Base-by-base conservation (phyloP, 1,140 invertebrate genomes). In the Apis laboriosa region DNA sequence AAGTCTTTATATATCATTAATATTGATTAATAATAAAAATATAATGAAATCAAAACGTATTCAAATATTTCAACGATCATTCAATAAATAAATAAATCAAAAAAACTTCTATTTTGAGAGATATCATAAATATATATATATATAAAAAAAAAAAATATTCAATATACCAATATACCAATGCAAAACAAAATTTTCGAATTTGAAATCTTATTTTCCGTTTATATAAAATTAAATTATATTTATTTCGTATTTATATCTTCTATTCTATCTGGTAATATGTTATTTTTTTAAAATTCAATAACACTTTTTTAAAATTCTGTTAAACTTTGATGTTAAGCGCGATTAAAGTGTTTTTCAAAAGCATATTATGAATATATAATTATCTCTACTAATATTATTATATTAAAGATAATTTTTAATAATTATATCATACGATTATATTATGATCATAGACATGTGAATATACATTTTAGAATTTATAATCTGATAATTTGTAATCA, bases 321-420 rank as follows among this genome's bases (percentile, higher is more conserved):
- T 53, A 11, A 8, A 56, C 28, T 70, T 24, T 64, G 19, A 28
- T 34, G 49, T 11, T 63, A 80, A 80, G 68, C 60, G 58, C 68
- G 77, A 80, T 80, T 80, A 72, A 24, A n/a, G 24, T 17, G 63
- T 28, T 43, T 51, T 70, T 9, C 17, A 66, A 28, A 61, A 11
- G 4, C 21, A 49, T 43, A 13, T 74, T 60, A 12, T 9, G 1
- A 60, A 63, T 24, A 63, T 12, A 8, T 51, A 1, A n/a, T 60
- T 43, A 43, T 9, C 21, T 13, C 1, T n/a, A 28, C 21, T 28
- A 9, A 21, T 60, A 11, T 60, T 60, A 60, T n/a, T 15, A 15
- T 21, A 11, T 8, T n/a, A 8, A 17, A 60, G 9, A 60, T 21
- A 60, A 7, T 43, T 43, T 60, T 21, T 60, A 8, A 9, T n/a